Evolutionary conservation across 2,113 vertebrate genomes (phyloP), one percentile per base, ranked within the genome.

Genomic region (Anas platyrhynchos): DNA sequence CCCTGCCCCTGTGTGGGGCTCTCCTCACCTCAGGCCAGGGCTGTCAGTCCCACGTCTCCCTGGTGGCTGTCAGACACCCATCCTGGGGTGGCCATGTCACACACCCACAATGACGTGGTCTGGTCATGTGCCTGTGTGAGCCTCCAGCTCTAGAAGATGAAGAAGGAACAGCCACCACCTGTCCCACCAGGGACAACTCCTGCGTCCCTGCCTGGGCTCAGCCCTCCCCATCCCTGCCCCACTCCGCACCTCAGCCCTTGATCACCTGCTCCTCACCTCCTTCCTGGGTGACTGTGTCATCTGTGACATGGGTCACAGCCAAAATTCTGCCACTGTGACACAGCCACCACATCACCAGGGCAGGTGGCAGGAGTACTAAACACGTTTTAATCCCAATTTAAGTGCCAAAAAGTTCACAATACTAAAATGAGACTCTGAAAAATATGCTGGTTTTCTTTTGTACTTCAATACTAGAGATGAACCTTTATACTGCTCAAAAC

Each of bases 181-280:
- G 13, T 41, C 2, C 4, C 4, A 3, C 31, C 29, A 22, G 3
- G 3, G 29, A 11, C 31, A 29, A 22, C 8, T 17, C 29, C 67
- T 72, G 55, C 56, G 31, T 41, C 29, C 38, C 38, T 32, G 14
- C 9, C 27, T 3, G 4, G 6, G 22, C 43, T 34, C 50, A 8
- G 26, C 34, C 20, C 21, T 22, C 12, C 11, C 11, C 32, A 7
- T 21, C 32, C 20, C 12, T 52, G 50, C 12, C 23, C 22, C 4
- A 13, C n/a, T 34, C 21, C 58, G n/a, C n/a, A 14, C 5, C 21
- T 26, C 50, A 52, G 23, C 23, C 50, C 23, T 52, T 25, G 50
- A 23, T 52, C 50, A 26, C 13, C 50, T 8, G 50, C 50, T 52
- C 23, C 50, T 52, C 7, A 3, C 13, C 50, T 52, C 50, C 50